Conservation (phyloP, 2,113 vertebrate genomes). For the Uria lomvia region DNA sequence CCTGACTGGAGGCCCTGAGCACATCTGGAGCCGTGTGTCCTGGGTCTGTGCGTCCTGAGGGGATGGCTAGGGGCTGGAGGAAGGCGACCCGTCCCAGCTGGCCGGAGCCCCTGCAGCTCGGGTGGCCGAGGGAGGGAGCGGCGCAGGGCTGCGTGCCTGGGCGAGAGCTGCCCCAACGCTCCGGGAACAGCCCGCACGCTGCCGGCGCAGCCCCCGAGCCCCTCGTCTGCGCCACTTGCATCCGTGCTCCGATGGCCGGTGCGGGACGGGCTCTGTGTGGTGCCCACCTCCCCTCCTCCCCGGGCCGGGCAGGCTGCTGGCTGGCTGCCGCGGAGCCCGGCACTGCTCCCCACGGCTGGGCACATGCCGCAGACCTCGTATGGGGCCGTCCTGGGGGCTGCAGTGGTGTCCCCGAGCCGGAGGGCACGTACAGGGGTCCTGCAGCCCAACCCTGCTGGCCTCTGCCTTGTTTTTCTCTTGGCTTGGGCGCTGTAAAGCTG, state of each 20-base stretch:
- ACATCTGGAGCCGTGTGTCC: accelerated
- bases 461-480: not conserved
- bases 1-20: accelerated
- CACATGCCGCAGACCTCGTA: accelerated
- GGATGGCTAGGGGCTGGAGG: not conserved
- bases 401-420: accelerated
- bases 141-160: accelerated
- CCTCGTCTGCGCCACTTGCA: not conserved
- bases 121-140: accelerated
- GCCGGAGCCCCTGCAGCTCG: not conserved
- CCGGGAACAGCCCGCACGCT: not conserved
- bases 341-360: not conserved
- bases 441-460: not conserved
- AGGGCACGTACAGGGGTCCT: accelerated
- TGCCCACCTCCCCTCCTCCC: not conserved
- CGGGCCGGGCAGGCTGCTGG: not conserved
- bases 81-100: not conserved
- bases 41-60: accelerated
- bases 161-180: not conserved
- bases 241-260: not conserved
- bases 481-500: not conserved
- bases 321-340: accelerated
- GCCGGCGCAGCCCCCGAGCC: accelerated
- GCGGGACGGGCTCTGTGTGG: accelerated
- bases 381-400: not conserved